A percentile compares a stretch with the other conserved stretches of the same genome.
Conservation (phyloP, 2,113 vertebrate genomes). For the Arvicanthis niloticus region DNA sequence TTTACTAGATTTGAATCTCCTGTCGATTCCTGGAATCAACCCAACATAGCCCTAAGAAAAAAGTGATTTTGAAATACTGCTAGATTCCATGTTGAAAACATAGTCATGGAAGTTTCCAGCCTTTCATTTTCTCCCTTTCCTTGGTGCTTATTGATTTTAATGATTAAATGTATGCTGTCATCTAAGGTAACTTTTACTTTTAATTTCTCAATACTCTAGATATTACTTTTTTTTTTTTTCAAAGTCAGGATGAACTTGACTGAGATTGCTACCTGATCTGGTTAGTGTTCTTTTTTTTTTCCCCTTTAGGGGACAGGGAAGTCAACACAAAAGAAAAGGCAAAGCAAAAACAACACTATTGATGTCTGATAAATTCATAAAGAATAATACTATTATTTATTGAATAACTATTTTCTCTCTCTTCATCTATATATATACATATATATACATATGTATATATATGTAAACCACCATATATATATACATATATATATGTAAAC, state of each 20-base stretch:
- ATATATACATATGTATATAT: not conserved
- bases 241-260: not conserved
- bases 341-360: not conserved
- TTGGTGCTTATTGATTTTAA: not conserved
- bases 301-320: not conserved
- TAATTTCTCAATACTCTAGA: not conserved
- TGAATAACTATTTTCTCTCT: too few species aligned
- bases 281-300: not conserved
- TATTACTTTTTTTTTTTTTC: not conserved
- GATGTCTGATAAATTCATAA: not conserved
- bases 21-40: not conserved
- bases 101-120: not conserved
- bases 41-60: not conserved
- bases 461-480: too few species aligned
- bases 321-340: not conserved
- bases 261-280: not conserved
- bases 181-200: not conserved
- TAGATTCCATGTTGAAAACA: not conserved
- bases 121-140: not conserved
- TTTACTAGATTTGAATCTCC: not conserved
- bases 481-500: too few species aligned
- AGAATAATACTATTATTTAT: not conserved
- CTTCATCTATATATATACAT: too few species aligned
- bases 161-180: not conserved
- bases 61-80: not conserved